Conservation (phyloP, 2,797 vertebrate genomes). For the Rhyacichthys aspro region DNA sequence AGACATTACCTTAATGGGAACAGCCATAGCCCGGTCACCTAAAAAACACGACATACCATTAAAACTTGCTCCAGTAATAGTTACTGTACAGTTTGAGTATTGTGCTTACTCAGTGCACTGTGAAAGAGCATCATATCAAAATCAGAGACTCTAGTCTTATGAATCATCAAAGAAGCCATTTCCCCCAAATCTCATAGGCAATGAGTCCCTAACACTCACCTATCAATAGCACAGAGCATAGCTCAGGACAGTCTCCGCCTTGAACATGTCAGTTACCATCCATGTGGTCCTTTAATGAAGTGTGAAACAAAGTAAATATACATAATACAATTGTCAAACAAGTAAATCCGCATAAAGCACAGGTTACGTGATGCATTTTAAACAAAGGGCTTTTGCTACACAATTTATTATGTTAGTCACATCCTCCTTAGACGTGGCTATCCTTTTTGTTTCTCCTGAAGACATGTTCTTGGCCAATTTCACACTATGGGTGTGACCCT, state of each 20-base stretch:
- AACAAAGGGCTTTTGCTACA: no score
- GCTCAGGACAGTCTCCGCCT: neutral
- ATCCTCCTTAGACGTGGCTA: no score
- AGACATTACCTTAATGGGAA: constrained; percentile 18
- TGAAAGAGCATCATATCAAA: constrained; percentile 72
- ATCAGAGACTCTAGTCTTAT: constrained; percentile 84
- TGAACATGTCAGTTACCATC: no score
- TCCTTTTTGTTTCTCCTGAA: no score
- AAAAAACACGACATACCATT: neutral
- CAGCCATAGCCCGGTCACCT: neutral
- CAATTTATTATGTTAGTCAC: no score
- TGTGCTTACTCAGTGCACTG: constrained; percentile 72
- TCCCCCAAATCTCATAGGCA: neutral
- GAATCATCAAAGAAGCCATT: constrained; percentile 65
- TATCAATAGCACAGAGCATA: neutral
- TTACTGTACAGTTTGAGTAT: accelerated
- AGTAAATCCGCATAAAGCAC: no score
- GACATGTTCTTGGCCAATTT: no score
- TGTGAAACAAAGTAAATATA: no score
- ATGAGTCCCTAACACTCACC: constrained; percentile 28
- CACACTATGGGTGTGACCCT: no score
- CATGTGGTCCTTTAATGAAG: no score
- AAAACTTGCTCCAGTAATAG: neutral
- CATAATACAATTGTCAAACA: no score
- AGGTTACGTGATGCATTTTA: no score